Evolutionary conservation across 2,888 invertebrate genomes (phyloP), one percentile per base, ranked within the genome.

Genomic region (Tinea semifulvella): DNA sequence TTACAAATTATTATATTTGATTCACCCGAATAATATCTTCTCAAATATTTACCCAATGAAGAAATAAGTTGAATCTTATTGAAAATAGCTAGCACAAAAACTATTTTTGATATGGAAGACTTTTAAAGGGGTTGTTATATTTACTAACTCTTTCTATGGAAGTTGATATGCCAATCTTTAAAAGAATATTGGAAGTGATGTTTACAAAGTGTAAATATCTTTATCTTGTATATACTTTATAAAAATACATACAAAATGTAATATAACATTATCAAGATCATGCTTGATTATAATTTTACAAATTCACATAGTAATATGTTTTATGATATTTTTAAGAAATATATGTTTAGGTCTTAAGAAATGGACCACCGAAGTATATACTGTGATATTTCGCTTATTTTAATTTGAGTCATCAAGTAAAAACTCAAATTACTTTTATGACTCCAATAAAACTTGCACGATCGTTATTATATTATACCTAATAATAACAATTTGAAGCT

Each of bases 31-130:
- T 2, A 6, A 6, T 6, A 14, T 31, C 55, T 55, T 52, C 55
- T 63, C 62, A 63, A 61, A 65, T 62, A 61, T 63, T 60, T 56
- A 63, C 65, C 65, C 65, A 57, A 55, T 56, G 55, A 56, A 59
- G 62, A 57, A 64, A 61, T 55, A 58, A 58, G 54, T 60, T 60
- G 52, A 52, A 36, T 38, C 43, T 43, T 43, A 45, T 40, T 44
- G 61, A 63, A 61, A 63, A 65, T 62, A 61, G 63, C 65, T 72
- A 76, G 69, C 66, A 65, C 69, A 65, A 67, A 59, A 61, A 61
- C 73, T 76, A 74, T 76, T 62, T 71, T 74, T 72, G 80, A 81
- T 81, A 82, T 82, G 82, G 82, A 82, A 82, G 82, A 82, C 74
- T 67, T 64, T 63, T 68, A 60, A 65, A 14, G 68, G 59, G 63